These are phyloP conservation scores for Manduca sexta DNA, from an alignment of 1,140 invertebrate genomes.

Conservation along the genomic window DNA sequence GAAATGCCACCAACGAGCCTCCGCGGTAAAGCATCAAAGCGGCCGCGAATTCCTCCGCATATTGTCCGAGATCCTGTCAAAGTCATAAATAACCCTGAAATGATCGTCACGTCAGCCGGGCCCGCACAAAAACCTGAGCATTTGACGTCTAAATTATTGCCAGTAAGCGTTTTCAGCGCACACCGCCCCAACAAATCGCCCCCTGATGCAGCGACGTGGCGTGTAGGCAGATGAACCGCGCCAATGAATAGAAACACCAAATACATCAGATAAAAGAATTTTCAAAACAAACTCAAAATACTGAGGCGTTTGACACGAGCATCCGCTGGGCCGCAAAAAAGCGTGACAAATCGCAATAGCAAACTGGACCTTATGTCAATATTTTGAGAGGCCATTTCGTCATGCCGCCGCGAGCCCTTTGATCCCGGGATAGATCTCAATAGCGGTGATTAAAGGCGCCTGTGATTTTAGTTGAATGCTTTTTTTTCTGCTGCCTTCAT, in stretches of 20 bases:
- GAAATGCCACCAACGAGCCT: slow-evolving; percentile 61
- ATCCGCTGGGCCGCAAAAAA: slow-evolving; percentile 68
- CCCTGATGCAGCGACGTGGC: slow-evolving; percentile 11
- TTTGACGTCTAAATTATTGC: slow-evolving; percentile 73
- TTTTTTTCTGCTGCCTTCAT: slow-evolving; percentile 64
- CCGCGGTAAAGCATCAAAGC: slow-evolving; percentile 45
- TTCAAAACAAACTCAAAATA: slow-evolving; percentile 74
- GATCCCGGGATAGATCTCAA: slow-evolving; percentile 71
- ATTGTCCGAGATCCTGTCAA: slow-evolving; percentile 47
- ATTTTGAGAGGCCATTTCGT: slow-evolving; percentile 55
- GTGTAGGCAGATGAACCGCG: slow-evolving; percentile 49
- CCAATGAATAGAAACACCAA: slow-evolving; percentile 59
- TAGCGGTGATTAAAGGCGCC: slow-evolving; percentile 72
- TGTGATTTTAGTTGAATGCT: slow-evolving; percentile 70
- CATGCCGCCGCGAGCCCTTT: slow-evolving; percentile 50
- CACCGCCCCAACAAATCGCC: slow-evolving; percentile 57
- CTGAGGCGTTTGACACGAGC: slow-evolving; percentile 72
- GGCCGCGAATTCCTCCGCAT: slow-evolving; percentile 53
- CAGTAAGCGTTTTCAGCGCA: slow-evolving; percentile 46
- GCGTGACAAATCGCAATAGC: slow-evolving; percentile 42
- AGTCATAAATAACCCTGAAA: slow-evolving; percentile 67
- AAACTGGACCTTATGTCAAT: slow-evolving; percentile 59
- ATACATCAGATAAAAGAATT: slow-evolving; percentile 72
- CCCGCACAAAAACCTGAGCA: slow-evolving; percentile 46
- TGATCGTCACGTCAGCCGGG: slow-evolving; percentile 40